Conservation (phyloP, 2,888 invertebrate genomes). For the Biston betularia region DNA sequence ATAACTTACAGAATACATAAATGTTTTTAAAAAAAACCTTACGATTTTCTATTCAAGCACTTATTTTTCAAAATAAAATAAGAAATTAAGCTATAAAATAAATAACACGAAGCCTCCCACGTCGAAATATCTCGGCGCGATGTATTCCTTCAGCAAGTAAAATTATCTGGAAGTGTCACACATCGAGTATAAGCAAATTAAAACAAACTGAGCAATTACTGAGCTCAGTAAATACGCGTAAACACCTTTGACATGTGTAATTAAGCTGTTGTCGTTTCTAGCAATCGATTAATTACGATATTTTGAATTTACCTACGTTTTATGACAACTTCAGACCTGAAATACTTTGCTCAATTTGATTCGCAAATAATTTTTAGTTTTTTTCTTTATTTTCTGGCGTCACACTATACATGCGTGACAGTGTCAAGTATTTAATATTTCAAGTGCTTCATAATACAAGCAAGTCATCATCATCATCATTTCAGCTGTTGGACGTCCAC, state of each 20-base stretch:
- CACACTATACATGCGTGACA: too few relatives aligned
- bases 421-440: too few relatives aligned
- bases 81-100: constrained; percentile 11
- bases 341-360: too few relatives aligned
- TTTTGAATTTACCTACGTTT: too few relatives aligned
- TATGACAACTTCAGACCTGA: too few relatives aligned
- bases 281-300: neutral
- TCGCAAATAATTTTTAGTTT: too few relatives aligned
- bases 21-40: too few relatives aligned
- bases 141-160: constrained; percentile 5
- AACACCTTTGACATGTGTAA: constrained; percentile 4
- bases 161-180: constrained; percentile 36
- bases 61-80: constrained; percentile 32
- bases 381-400: too few relatives aligned
- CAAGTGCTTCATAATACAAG: too few relatives aligned
- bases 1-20: too few relatives aligned
- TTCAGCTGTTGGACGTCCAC: too few relatives aligned
- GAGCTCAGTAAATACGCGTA: constrained; percentile 1
- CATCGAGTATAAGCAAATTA: constrained; percentile 18
- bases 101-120: constrained; percentile 37
- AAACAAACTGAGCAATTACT: constrained; percentile 15
- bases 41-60: neutral
- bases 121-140: constrained; percentile 30
- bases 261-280: constrained; percentile 3
- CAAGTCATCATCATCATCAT: too few relatives aligned